Base-by-base conservation (phyloP, 2,113 vertebrate species). In the Syngnathoides biaculeatus region DNA sequence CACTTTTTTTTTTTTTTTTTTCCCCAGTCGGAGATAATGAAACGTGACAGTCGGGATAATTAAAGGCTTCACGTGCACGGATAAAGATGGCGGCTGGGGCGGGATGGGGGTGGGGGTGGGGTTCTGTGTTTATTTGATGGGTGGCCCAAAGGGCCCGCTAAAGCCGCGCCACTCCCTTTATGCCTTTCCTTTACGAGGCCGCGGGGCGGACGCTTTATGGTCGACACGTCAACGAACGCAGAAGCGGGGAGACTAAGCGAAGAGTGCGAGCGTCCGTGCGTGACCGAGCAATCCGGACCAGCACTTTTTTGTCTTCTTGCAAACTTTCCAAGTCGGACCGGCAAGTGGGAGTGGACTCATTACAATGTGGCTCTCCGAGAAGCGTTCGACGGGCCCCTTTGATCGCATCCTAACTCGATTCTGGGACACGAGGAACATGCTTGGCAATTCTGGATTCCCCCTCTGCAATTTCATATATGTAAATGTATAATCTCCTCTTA, bases 21-120 rank as follows among this genome's bases (percentile, higher is more conserved):
- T n/a, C n/a, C n/a, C 40, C 65, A 61, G 52, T 42, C 48, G 68
- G 69, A 75, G 74, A 84, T 78, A 81, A 80, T 69, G 66, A 86
- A 88, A 90, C 80, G 48, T 22, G 53, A 73, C 78, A 80, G 87
- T 89, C 83, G 87, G 53, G 74, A 80, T 86, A 90, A 89, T 85
- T 78, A 88, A 85, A 84, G 53, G 72, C 61, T 75, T 81, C 75
- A 79, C 64, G 42, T 58, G 69, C 58, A 75, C 72, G 73, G 58
- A 74, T 50, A 57, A 52, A 39, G 58, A 80, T 79, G 70, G 71
- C 52, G 52, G 78, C 59, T 82, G 56, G 63, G 65, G 27, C 52
- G 48, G 68, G 67, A 70, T n/a, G n/a, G n/a, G n/a, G n/a, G n/a
- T n/a, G n/a, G n/a, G n/a, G n/a, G n/a, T n/a, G n/a, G 79, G 73